Evolutionary conservation across 2,888 invertebrate genomes (phyloP), one percentile per base, ranked within the genome.

Genomic region (Leucania comma): DNA sequence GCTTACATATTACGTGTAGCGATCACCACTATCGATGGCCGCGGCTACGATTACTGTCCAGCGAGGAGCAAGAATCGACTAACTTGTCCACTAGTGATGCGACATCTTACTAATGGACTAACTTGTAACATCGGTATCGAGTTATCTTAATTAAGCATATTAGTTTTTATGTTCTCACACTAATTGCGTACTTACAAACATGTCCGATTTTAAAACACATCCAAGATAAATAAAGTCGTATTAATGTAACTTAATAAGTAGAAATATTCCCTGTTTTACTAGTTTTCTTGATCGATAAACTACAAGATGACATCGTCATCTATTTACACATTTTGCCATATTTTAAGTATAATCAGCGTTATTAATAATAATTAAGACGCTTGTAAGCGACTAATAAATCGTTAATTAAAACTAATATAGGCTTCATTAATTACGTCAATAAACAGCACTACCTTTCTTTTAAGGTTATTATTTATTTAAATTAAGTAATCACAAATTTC

Each of bases 111-210:
- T 84, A 83, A 84, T 81, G 68, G 71, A 73, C 57, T 71, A 64
- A 82, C 73, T 74, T 54, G 69, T 70, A 76, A 77, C 72, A 72
- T 78, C 74, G n/a, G 67, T 57, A 78, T 71, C 71, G 67, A 72
- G 68, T 60, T 72, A 80, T 83, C 83, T 84, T 82, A 82, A 83
- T 80, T 75, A 84, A 80, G 53, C 22, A 78, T 75, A 84, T 84
- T 82, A 68, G 68, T 74, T 83, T 82, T 83, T 80, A 83, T 84
- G 72, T 59, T 51, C 57, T 62, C 64, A 56, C 72, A 56, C 69
- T 82, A 76, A 80, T 83, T 74, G 65, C 72, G 68, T 70, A 61
- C 62, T 80, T 72, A 69, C 61, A 65, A 70, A 83, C 75, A 72
- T 67, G 78, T 71, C 64, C 69, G 60, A 48, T 66, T 71, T 69